Conservation (phyloP, 2,888 invertebrate species). For the Drosophila borealis region DNA sequence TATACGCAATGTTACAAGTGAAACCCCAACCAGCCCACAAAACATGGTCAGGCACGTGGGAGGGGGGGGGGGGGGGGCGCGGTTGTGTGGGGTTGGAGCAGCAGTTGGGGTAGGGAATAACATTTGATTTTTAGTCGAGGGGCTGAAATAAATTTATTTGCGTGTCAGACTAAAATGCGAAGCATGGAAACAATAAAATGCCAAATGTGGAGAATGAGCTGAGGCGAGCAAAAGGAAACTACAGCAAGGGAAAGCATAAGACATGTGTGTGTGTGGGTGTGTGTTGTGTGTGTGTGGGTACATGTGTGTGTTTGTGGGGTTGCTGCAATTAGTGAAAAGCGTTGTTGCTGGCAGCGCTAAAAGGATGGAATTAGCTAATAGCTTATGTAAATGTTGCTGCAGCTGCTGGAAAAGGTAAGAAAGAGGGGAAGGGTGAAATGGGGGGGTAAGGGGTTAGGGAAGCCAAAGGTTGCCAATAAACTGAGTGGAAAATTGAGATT, state of each 20-base stretch:
- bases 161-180: constrained; percentile 65
- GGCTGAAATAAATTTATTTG: constrained; percentile 64
- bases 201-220: constrained; percentile 15
- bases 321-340: constrained; percentile 66
- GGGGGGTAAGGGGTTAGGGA: no score
- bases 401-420: neutral
- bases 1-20: constrained; percentile 57
- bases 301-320: constrained; percentile 31
- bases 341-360: constrained; percentile 24
- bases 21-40: constrained; percentile 6
- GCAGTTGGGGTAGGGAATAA: neutral
- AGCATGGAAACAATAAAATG: constrained; percentile 62
- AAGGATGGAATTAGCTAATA: constrained; percentile 46
- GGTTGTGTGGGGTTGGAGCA: neutral
- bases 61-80: no score
- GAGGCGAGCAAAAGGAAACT: neutral
- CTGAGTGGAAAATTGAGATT: constrained; percentile 30
- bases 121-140: constrained; percentile 36
- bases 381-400: constrained; percentile 54
- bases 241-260: neutral
- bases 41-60: constrained; percentile 7
- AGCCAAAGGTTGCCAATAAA: constrained; percentile 41
- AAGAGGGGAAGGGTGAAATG: neutral
- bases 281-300: neutral
- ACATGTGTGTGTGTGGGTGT: neutral